Conservation (phyloP, 2,113 vertebrate species). For the Saguinus midas region DNA sequence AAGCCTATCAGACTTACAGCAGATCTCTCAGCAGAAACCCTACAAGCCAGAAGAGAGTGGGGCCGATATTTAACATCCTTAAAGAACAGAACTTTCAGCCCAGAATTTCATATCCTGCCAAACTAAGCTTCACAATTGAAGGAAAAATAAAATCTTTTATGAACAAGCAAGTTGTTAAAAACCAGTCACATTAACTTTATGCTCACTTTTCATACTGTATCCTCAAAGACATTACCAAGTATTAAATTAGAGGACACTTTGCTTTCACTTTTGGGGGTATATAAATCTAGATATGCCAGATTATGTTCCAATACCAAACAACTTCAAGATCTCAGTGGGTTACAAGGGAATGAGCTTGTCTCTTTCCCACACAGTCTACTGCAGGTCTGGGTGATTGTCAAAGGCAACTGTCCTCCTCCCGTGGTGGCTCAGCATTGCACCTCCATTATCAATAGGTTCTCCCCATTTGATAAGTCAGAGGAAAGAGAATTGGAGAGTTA, state of each 20-base stretch:
- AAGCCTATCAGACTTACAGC: too few relatives aligned
- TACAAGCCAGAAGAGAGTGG: too few relatives aligned
- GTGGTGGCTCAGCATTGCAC: background rate
- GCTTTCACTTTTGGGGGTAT: background rate
- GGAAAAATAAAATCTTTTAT: too few relatives aligned
- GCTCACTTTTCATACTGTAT: slow-evolving; percentile 44
- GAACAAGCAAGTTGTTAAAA: slow-evolving; percentile 71
- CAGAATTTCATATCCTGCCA: too few relatives aligned
- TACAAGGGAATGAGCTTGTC: background rate
- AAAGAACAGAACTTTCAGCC: too few relatives aligned
- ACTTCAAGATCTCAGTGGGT: slow-evolving; percentile 33
- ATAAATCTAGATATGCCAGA: slow-evolving; percentile 42
- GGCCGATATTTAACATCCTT: too few relatives aligned
- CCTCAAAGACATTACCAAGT: slow-evolving; percentile 57
- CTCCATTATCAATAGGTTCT: background rate
- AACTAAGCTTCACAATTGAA: too few relatives aligned
- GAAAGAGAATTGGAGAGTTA: background rate
- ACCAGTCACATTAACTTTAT: slow-evolving; percentile 60
- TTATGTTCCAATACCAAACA: background rate
- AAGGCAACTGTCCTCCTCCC: background rate
- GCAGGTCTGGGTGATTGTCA: background rate
- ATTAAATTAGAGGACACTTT: slow-evolving; percentile 56
- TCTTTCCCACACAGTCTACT: background rate
- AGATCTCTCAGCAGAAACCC: too few relatives aligned
- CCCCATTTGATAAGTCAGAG: background rate